Percentiles rank a stretch among this genome's conserved stretches.
Evolutionary conservation across 2,888 invertebrate genomes (phyloP).

Genomic region (Drosophila greeni): DNA sequence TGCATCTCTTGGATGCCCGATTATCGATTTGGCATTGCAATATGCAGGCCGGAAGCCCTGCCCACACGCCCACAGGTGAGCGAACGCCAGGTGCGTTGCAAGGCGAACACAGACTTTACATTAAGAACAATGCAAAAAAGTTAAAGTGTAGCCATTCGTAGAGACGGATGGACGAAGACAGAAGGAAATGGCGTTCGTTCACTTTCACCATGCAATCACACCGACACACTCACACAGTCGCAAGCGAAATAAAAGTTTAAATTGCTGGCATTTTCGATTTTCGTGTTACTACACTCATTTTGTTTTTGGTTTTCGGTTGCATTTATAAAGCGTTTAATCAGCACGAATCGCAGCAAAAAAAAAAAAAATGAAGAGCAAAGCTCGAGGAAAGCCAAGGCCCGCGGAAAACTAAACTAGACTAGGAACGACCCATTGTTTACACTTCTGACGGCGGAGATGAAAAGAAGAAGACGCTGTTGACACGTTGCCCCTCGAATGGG

Average conservation of each 20-base stretch:
- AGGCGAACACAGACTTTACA: constrained; percentile 4
- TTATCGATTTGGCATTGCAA: constrained; percentile 49
- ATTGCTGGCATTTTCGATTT: constrained; percentile 55
- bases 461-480: constrained; percentile 45
- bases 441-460: constrained; percentile 48
- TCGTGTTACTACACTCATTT: constrained; percentile 38
- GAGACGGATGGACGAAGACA: constrained; percentile 17
- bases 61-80: constrained; percentile 36
- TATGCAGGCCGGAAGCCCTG: constrained; percentile 19
- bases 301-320: constrained; percentile 34
- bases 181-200: constrained; percentile 43
- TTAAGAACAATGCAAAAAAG: constrained; percentile 23
- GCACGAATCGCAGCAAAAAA: constrained; percentile 27
- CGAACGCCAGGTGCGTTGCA: constrained; percentile 14
- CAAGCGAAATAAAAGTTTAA: constrained; percentile 48
- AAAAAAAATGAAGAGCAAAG: constrained; percentile 14
- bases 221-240: constrained; percentile 26
- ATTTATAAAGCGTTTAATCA: constrained; percentile 51
- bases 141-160: constrained; percentile 47
- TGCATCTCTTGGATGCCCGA: constrained; percentile 23
- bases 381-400: constrained; percentile 10
- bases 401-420: constrained; percentile 32
- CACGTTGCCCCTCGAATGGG: constrained; percentile 67
- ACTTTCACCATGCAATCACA: constrained; percentile 63
- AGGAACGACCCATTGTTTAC: constrained; percentile 63